Conservation (phyloP, 2,113 vertebrate species). For the Syngnathus typhle region DNA sequence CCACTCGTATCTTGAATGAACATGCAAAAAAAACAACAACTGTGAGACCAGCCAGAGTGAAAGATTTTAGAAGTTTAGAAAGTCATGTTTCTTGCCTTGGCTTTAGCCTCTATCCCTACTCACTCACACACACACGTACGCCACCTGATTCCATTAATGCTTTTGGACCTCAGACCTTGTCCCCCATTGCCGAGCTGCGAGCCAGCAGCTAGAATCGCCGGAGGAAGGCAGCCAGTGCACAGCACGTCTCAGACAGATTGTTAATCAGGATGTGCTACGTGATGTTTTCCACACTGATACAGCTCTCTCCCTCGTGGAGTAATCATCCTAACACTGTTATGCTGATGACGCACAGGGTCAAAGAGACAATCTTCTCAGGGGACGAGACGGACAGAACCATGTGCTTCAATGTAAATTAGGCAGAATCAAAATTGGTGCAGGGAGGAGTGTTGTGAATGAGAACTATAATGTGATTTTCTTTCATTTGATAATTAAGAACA, state of each 20-base stretch:
- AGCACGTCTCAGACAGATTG: conserved; percentile 50
- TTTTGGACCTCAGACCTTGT: conserved; percentile 47
- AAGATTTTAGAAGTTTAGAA: conserved; percentile 1
- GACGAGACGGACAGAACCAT: conserved; percentile 10
- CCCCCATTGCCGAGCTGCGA: conserved; percentile 39
- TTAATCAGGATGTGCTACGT: conserved; percentile 51
- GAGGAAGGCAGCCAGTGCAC: conserved; percentile 31
- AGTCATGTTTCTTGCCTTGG: conserved; percentile 21
- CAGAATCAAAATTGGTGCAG: not conserved
- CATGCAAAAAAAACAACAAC: conserved; percentile 11
- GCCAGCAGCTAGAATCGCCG: conserved; percentile 40
- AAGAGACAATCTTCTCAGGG: conserved; percentile 23
- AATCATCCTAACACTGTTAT: conserved; percentile 50
- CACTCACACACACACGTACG: conserved; percentile 7
- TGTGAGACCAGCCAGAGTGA: not conserved
- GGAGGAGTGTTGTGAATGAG: not conserved
- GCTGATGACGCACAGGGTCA: conserved; percentile 44
- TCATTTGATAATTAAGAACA: not conserved
- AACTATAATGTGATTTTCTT: not conserved
- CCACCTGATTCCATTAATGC: conserved; percentile 41
- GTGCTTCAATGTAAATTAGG: not conserved
- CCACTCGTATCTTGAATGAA: conserved; percentile 17
- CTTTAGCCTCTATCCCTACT: conserved; percentile 18
- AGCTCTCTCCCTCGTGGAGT: conserved; percentile 33
- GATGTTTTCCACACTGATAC: conserved; percentile 45